Conservation (phyloP, 2,113 vertebrate species). For the Pyrgilauda ruficollis region DNA sequence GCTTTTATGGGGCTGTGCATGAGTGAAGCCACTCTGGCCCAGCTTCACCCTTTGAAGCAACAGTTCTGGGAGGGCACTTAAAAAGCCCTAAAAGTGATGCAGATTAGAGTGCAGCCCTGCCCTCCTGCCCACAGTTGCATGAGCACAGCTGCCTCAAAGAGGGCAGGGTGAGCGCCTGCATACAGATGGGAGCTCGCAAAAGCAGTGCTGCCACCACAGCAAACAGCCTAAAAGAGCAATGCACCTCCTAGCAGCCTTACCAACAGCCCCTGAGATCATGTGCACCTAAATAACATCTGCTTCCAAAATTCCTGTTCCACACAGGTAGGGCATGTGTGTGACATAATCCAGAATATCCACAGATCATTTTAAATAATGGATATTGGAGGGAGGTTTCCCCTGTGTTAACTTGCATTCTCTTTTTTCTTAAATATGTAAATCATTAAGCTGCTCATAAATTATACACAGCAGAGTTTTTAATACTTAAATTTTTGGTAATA, state of each 20-base stretch:
- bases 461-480: background rate
- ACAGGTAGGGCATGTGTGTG: rapidly evolving
- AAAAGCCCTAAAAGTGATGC: background rate
- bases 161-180: background rate
- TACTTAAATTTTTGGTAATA: background rate
- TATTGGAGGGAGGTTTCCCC: background rate
- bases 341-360: background rate
- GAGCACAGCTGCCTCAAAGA: background rate
- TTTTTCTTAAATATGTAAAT: background rate
- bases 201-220: background rate
- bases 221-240: background rate
- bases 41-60: background rate
- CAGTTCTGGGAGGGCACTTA: background rate
- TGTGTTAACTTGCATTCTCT: background rate
- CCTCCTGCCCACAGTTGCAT: background rate
- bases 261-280: background rate
- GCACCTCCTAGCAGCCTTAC: background rate
- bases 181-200: background rate
- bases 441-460: background rate
- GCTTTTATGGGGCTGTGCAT: background rate
- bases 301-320: background rate
- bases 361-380: background rate
- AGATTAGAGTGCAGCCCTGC: background rate
- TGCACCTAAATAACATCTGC: background rate
- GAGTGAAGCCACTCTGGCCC: background rate